phyloP scores from a whole-genome alignment of 2,888 invertebrate genomes.

The Pyrrhosoma nymphula region DNA sequence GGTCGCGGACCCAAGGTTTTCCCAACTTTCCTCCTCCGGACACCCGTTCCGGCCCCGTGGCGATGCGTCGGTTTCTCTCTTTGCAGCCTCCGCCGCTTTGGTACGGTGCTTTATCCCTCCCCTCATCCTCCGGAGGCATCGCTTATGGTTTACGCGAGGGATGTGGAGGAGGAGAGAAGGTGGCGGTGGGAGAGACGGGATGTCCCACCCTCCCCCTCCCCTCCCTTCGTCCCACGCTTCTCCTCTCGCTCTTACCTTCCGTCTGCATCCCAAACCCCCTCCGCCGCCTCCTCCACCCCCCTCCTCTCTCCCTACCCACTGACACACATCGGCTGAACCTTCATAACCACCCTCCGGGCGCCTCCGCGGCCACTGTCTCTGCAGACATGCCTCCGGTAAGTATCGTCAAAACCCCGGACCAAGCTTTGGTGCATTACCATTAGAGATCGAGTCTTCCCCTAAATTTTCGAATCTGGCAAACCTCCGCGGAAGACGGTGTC shows the following conservation, averaged over 20 bases:
- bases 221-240: background rate
- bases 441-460: background rate
- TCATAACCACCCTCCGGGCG: constrained; percentile 43
- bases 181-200: background rate
- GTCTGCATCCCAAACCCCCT: background rate
- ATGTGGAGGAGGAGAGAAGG: background rate
- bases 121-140: background rate
- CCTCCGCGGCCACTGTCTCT: background rate
- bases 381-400: constrained; percentile 64
- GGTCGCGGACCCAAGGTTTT: background rate
- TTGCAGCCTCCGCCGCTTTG: background rate
- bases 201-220: background rate
- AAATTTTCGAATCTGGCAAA: too few relatives aligned
- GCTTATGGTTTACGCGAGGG: background rate
- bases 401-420: background rate
- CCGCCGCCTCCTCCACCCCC: background rate
- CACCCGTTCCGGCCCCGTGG: background rate
- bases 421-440: background rate
- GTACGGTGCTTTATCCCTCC: background rate
- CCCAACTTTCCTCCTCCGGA: constrained; percentile 4
- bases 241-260: background rate
- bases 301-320: constrained; percentile 10
- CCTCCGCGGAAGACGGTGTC: background rate
- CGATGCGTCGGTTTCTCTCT: constrained; percentile 5
- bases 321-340: constrained; percentile 59